Percentiles rank a stretch among this genome's conserved stretches.
Conservation (phyloP, 1,140 invertebrate genomes). For the Neomicropteryx cornuta region DNA sequence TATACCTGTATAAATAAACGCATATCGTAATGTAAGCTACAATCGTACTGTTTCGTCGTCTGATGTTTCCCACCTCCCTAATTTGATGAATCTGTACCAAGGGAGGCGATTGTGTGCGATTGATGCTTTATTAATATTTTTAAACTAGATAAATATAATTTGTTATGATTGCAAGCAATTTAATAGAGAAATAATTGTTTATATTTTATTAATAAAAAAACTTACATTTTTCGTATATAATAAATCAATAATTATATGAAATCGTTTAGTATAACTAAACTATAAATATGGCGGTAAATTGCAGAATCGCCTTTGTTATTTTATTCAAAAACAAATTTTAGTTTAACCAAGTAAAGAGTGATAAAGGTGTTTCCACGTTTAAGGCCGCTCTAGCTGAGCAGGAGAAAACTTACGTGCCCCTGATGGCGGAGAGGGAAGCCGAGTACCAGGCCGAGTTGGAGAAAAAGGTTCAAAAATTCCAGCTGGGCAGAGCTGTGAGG, state of each 20-base stretch:
- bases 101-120: too few relatives aligned
- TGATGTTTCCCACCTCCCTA: too few relatives aligned
- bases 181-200: too few relatives aligned
- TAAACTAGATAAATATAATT: too few relatives aligned
- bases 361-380: background rate
- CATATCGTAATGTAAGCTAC: too few relatives aligned
- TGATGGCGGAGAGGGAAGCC: slow-evolving; percentile 34
- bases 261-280: too few relatives aligned
- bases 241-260: background rate
- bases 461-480: slow-evolving; percentile 31
- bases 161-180: too few relatives aligned
- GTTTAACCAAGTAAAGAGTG: background rate
- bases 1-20: too few relatives aligned
- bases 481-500: slow-evolving; percentile 29
- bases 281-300: too few relatives aligned
- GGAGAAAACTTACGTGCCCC: slow-evolving; percentile 29
- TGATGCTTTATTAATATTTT: too few relatives aligned
- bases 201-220: background rate
- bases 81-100: too few relatives aligned
- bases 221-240: background rate
- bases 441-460: slow-evolving; percentile 36
- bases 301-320: background rate
- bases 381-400: slow-evolving; percentile 30
- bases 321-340: background rate
- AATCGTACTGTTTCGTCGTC: too few relatives aligned